Base-by-base conservation (phyloP, 1,140 invertebrate species). In the Hirudo medicinalis region DNA sequence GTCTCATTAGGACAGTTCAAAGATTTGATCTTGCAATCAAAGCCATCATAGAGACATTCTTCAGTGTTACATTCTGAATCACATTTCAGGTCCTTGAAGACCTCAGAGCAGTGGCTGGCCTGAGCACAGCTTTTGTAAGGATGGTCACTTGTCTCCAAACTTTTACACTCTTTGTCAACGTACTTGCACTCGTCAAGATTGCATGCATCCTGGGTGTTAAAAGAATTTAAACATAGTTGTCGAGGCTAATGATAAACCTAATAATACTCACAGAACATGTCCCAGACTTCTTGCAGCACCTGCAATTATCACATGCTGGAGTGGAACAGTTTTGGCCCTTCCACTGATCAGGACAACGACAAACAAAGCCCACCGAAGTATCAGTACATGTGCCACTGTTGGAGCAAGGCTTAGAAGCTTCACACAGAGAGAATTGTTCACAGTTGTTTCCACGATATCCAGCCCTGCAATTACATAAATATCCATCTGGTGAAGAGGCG, bases 101-200 rank as follows among this genome's bases (percentile, higher is more conserved):
- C 88, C 75, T 90, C 87, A 88, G 90, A 92, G 79, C 94, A 97
- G 72, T 25, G 67, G 25, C 67, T 69, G 71, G 74, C 73, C 19
- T 63, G 57, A 25, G 57, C 22, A 78, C 94, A 99, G 75, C 94
- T 94, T 2, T 87, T 86, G 91, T 93, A 98, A 0, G 77, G 76
- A 15, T 74, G 9, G 19, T 63, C 19, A 6, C 74, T 54, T n/a
- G 75, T 69, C 22, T 76, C 72, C 13, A 76, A 77, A 40, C 75
- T 76, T 0, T 93, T 93, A 78, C 94, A 98, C 78, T 98, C 94
- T 71, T 91, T 91, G 0, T 92, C 92, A 78, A 97, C 94, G 77
- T 94, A 97, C 74, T 93, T 87, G 79, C 94, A 98, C 0, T 91
- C 92, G 75, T 89, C 89, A 0, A 86, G 89, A 77, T 97, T 97